Evolutionary conservation across 2,113 vertebrate species (phyloP).

Genomic region (Pavo muticus): DNA sequence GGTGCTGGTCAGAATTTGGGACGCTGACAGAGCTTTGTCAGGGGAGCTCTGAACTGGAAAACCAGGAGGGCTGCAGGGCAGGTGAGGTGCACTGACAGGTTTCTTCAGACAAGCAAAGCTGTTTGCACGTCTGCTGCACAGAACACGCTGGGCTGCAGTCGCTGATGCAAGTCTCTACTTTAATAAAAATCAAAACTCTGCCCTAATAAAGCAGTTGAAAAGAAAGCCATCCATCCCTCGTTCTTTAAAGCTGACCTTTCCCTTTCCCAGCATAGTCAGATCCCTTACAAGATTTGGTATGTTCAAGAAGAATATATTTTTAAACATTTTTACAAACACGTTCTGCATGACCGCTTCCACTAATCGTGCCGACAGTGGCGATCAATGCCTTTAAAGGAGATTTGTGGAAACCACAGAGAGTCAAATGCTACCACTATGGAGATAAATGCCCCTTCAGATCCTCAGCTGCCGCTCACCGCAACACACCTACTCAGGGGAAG

Average conservation of each 20-base stretch:
- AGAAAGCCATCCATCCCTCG: slow-evolving; percentile 21
- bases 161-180: neutral
- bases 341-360: slow-evolving; percentile 77
- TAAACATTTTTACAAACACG: slow-evolving; percentile 76
- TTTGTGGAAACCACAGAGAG: slow-evolving; percentile 83
- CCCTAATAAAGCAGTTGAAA: slow-evolving; percentile 21
- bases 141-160: neutral
- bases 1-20: neutral
- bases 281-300: slow-evolving; percentile 57
- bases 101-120: neutral
- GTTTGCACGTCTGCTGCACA: neutral
- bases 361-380: slow-evolving; percentile 73
- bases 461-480: slow-evolving; percentile 77
- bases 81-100: neutral
- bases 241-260: slow-evolving; percentile 60
- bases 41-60: neutral
- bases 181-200: slow-evolving; percentile 29
- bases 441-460: slow-evolving; percentile 82
- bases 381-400: slow-evolving; percentile 86
- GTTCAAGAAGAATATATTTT: slow-evolving; percentile 44
- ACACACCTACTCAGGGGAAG: slow-evolving; percentile 76
- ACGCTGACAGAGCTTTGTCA: neutral
- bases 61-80: neutral
- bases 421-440: slow-evolving; percentile 81
- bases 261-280: slow-evolving; percentile 33